phyloP scores from a whole-genome alignment of 2,888 invertebrate species.

The Xanthorhoe designata region DNA sequence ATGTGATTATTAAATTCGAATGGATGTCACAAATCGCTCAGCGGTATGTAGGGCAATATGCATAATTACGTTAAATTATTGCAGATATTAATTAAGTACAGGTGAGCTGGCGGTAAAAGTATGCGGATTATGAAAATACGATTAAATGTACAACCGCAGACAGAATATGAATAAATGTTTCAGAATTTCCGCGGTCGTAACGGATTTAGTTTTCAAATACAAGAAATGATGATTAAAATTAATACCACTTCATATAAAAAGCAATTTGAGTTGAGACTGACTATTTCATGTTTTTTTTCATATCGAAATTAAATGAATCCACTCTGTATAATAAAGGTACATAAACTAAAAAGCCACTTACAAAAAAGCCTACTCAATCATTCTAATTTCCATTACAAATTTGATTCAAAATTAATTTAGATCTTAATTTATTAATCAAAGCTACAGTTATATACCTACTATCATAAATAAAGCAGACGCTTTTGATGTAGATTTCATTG shows the following conservation, averaged over 20 bases:
- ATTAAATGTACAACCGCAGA: no score
- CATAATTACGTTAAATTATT: not conserved
- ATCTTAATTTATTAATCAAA: not conserved
- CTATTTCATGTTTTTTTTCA: no score
- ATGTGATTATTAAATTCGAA: conserved; percentile 15
- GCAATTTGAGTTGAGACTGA: no score
- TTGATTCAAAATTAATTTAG: not conserved
- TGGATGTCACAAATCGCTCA: conserved; percentile 20
- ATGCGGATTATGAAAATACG: not conserved
- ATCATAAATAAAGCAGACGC: not conserved
- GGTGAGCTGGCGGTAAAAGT: not conserved
- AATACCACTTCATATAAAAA: no score
- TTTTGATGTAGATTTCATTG: not conserved
- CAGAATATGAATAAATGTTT: no score
- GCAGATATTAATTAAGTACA: not conserved
- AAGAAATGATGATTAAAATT: no score
- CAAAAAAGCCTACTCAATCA: no score
- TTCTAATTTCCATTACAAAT: no score
- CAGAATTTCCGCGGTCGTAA: not conserved
- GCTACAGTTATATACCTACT: not conserved
- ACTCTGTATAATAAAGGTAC: no score
- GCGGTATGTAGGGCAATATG: not conserved
- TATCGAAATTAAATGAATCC: no score
- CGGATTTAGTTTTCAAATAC: not conserved
- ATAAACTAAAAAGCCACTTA: no score